Evolutionary conservation across 2,797 vertebrate genomes (phyloP).

Genomic region (Distichodus sexfasciatus): DNA sequence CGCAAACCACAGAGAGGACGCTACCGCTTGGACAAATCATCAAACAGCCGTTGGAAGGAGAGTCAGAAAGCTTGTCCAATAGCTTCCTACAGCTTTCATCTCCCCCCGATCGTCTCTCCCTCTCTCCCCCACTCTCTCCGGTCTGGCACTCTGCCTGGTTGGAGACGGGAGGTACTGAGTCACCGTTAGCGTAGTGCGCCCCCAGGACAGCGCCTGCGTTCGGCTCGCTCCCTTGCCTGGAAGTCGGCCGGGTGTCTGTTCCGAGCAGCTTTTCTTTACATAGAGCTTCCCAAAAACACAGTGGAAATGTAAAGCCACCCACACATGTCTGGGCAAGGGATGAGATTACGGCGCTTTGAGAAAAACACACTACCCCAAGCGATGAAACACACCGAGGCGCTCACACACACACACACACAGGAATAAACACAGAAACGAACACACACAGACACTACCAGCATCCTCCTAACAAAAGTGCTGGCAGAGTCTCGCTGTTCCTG

Average conservation of each 20-base stretch:
- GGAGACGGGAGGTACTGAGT: constrained; percentile 14
- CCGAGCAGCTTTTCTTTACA: constrained; percentile 48
- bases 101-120: neutral
- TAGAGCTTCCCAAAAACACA: constrained; percentile 58
- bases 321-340: constrained; percentile 52
- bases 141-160: constrained; percentile 21
- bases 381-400: constrained; percentile 5
- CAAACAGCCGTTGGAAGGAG: constrained; percentile 2
- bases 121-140: constrained; percentile 12
- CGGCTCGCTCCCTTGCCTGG: neutral
- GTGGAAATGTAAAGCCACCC: constrained; percentile 63
- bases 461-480: constrained; percentile 33
- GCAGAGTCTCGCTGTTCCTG: constrained; percentile 16
- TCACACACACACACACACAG: constrained; percentile 34
- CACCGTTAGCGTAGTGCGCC: neutral
- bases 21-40: neutral
- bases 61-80: constrained; percentile 11
- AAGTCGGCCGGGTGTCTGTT: constrained; percentile 54
- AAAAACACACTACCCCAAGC: constrained; percentile 46
- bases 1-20: neutral
- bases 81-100: neutral
- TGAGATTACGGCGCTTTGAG: constrained; percentile 57
- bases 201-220: neutral
- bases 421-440: constrained; percentile 31
- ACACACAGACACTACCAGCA: constrained; percentile 31